Conservation (phyloP, 2,113 vertebrate genomes). For the Tetrao urogallus region DNA sequence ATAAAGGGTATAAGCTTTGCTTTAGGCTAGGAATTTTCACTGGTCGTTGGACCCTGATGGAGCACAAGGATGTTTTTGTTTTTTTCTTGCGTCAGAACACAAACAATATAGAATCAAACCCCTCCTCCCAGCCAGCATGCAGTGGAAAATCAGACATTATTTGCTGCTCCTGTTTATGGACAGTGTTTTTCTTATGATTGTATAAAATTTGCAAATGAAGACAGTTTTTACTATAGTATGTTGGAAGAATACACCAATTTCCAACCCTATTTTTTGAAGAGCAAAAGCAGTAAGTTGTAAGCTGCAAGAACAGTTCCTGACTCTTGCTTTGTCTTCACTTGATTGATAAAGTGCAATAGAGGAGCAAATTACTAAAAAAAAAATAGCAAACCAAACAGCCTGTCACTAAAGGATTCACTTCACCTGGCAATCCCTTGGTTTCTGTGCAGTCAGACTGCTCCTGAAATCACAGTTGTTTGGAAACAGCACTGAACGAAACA, state of each 20-base stretch:
- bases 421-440: background rate
- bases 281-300: background rate
- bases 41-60: background rate
- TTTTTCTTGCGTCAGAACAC: background rate
- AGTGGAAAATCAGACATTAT: background rate
- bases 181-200: background rate
- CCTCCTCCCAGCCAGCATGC: background rate
- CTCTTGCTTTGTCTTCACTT: background rate
- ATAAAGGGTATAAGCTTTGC: background rate
- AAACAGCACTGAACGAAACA: background rate
- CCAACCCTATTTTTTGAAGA: background rate
- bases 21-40: constrained; percentile 39
- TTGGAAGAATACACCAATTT: background rate
- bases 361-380: constrained; percentile 13
- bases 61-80: background rate
- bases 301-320: background rate
- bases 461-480: background rate
- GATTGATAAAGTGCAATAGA: background rate
- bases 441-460: background rate
- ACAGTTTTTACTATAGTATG: background rate
- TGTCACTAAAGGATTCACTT: background rate
- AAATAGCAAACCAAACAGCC: background rate
- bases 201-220: background rate
- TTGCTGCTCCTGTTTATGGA: background rate
- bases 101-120: background rate